A percentile compares a stretch with the other conserved stretches of the same genome.
phyloP scores from a whole-genome alignment of 2,113 vertebrate species.

The Hirundichthys speculiger region DNA sequence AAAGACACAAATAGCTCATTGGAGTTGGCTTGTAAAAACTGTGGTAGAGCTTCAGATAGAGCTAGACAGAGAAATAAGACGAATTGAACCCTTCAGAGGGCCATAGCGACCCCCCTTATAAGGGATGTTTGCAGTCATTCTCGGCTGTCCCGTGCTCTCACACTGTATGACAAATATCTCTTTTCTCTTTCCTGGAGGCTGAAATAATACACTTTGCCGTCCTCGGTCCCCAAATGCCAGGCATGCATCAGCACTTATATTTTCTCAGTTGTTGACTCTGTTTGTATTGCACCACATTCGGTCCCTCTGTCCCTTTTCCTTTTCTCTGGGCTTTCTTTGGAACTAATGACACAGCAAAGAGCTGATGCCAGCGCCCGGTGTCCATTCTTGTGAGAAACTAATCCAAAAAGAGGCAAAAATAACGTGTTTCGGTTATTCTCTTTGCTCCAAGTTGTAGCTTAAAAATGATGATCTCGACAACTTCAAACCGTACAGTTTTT shows the following conservation, averaged over 20 bases:
- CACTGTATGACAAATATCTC: conserved; percentile 62
- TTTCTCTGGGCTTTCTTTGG: conserved; percentile 45
- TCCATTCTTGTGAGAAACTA: conserved; percentile 32
- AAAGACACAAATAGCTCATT: conserved; percentile 10
- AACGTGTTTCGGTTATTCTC: conserved; percentile 48
- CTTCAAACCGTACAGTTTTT: conserved; percentile 33
- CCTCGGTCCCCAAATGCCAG: conserved; percentile 45
- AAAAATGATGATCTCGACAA: conserved; percentile 52
- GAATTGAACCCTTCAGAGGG: conserved; percentile 50
- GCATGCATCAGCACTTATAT: conserved; percentile 62
- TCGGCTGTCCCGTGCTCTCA: conserved; percentile 46
- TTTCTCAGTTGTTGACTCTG: conserved; percentile 21
- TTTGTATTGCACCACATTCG: conserved; percentile 7
- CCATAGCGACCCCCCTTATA: conserved; percentile 36
- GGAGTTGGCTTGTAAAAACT: conserved; percentile 6
- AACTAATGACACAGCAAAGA: conserved; percentile 56
- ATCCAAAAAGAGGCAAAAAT: conserved; percentile 18
- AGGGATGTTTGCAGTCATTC: conserved; percentile 49
- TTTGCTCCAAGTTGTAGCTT: conserved; percentile 42
- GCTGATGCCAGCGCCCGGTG: conserved; percentile 32
- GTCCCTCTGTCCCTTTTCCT: not conserved
- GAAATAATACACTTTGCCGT: conserved; percentile 61
- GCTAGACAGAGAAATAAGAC: conserved; percentile 21
- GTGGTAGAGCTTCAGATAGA: conserved; percentile 6
- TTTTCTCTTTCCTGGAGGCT: conserved; percentile 55